Conservation (phyloP, 2,797 vertebrate species). For the Hemibagrus guttatus region DNA sequence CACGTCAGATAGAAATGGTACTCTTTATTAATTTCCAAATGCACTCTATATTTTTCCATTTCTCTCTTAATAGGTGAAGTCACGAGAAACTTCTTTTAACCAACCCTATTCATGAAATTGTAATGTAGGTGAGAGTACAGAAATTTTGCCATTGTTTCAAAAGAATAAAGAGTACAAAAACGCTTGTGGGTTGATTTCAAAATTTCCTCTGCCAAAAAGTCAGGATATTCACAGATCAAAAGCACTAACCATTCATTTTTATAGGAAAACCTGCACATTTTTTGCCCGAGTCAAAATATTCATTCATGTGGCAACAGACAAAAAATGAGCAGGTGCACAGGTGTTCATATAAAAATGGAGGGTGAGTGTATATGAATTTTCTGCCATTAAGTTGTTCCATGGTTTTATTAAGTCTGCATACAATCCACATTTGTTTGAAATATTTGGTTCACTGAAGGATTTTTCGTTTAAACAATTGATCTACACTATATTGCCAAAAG, state of each 20-base stretch:
- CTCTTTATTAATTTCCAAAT: slow-evolving; percentile 16
- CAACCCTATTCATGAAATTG: slow-evolving; percentile 13
- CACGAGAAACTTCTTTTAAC: slow-evolving; percentile 23
- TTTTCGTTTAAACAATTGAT: no score
- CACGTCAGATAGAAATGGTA: slow-evolving; percentile 39
- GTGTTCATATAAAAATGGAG: no score
- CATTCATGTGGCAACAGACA: no score
- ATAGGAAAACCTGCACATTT: no score
- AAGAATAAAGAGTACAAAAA: slow-evolving; percentile 38
- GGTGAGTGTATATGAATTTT: not conserved
- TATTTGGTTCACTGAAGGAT: no score
- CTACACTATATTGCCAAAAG: no score
- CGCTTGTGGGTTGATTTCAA: not conserved
- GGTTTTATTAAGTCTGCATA: no score
- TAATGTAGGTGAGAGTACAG: slow-evolving; percentile 21
- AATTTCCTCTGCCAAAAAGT: not conserved
- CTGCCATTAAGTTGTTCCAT: no score
- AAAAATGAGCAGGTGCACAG: no score
- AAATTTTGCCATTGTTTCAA: slow-evolving; percentile 27
- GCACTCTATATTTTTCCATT: not conserved
- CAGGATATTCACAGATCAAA: no score
- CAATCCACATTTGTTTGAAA: no score
- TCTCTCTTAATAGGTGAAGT: not conserved
- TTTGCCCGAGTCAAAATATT: no score
- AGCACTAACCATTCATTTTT: not conserved